Conservation (phyloP, 2,113 vertebrate species). For the Periophthalmodon schlosseri region DNA sequence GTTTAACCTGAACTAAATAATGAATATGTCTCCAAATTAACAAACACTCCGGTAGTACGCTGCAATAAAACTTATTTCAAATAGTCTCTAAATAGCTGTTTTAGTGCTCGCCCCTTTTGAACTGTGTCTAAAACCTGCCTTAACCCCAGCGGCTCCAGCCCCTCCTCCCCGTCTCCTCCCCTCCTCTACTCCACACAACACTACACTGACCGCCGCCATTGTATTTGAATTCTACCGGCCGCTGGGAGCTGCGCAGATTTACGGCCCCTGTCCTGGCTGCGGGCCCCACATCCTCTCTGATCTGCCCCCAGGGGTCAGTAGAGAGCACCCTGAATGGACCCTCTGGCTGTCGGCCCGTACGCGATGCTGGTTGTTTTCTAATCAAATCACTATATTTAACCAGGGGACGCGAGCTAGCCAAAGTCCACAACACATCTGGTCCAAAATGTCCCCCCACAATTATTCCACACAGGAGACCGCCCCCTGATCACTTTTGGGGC, state of each 20-base stretch:
- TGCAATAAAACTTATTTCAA: neutral
- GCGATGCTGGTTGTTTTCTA: conserved; percentile 69
- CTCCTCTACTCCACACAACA: conserved; percentile 49
- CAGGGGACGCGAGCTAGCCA: conserved; percentile 61
- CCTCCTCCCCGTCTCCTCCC: conserved; percentile 59
- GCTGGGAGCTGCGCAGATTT: conserved; percentile 72
- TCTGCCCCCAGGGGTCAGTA: conserved; percentile 77
- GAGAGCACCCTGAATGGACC: conserved; percentile 67
- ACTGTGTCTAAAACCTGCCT: conserved; percentile 38
- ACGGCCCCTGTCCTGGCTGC: conserved; percentile 69
- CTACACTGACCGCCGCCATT: conserved; percentile 72
- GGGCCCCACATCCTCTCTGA: conserved; percentile 74
- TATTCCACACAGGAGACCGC: conserved; percentile 64
- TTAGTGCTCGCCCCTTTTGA: conserved; percentile 50
- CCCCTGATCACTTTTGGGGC: conserved; percentile 11
- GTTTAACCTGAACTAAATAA: too few species aligned
- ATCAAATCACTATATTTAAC: conserved; percentile 79
- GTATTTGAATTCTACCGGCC: conserved; percentile 68
- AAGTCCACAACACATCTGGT: conserved; percentile 75
- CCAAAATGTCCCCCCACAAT: conserved; percentile 68
- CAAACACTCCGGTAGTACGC: too few species aligned
- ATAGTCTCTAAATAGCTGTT: neutral
- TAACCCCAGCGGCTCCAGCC: conserved; percentile 29
- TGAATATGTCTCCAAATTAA: too few species aligned
- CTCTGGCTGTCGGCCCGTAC: conserved; percentile 66